Base-by-base conservation (phyloP, 2,113 vertebrate genomes). In the Cottus gobio region DNA sequence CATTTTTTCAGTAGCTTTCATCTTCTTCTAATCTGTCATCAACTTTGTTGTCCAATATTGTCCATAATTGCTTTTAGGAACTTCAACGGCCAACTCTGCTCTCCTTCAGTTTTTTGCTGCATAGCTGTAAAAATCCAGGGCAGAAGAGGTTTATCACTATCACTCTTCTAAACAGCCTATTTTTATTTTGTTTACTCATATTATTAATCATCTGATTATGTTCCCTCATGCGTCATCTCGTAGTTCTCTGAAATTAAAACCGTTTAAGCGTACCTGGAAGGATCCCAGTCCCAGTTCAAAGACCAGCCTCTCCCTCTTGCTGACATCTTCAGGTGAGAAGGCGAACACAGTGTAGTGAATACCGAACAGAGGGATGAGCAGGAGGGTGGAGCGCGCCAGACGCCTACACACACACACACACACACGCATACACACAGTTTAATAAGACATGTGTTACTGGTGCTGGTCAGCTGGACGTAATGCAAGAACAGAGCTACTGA, bases 261-360 rank as follows among this genome's bases (percentile, higher is more conserved):
- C 44, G 28, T 46, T 5, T 11, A 24, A 31, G n/a, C 1, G 8
- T 85, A 99, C 98, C 97, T 99, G 98, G 92, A 99, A 99, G 54
- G 98, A 99, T 69, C 98, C 98, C 34, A 99, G 96, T 65, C 98
- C 98, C 90, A 99, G 88, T 74, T 99, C 98, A 85, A 99, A 99
- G 63, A 99, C 97, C 48, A 99, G 96, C 36, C 98, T 94, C 92
- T 99, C 98, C 83, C 96, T 82, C 93, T 98, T 97, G 92, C 97
- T 99, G 92, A 99, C 96, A 0, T 98, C 96, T 92, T 99, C 98
- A 0, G 98, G 98, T 26, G 97, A 98, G 93, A 99, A 99, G 90
- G 98, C 97, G 34, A 99, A 99, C 56, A 99, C 97, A 0, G 98
- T 99, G 95, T 99, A 99, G 93, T 99, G 98, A 91, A 99, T 99